Evolutionary conservation across 2,888 invertebrate genomes (phyloP), one percentile per base, ranked within the genome.

Genomic region (Cantharis lateralis): DNA sequence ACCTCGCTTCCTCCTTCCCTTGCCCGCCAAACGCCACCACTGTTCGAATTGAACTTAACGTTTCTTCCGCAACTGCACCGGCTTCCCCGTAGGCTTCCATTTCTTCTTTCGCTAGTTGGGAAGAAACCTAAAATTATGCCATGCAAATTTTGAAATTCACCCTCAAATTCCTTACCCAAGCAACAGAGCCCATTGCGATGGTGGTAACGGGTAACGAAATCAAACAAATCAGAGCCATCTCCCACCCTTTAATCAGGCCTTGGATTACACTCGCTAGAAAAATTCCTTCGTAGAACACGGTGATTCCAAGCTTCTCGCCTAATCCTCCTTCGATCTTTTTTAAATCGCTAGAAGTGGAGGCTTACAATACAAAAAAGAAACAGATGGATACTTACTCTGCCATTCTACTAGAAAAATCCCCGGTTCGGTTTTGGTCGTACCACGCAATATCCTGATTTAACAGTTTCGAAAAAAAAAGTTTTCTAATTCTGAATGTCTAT

Each of bases 21-120:
- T 95, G 93, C 0, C 95, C 95, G 9, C 94, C 94, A 84, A 95
- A 95, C 0, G 95, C 95, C 13, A 93, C 89, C 0, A 95, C 95
- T 0, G 95, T 95, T 76, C 94, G 89, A 71, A 95, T 92, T 0
- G 93, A 91, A 1, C 93, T 90, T 11, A 95, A 88, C 0, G 94
- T 95, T 86, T 95, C 95, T 84, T 95, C 95, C 2, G 95, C 95
- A 0, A 95, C 91, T 11, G 90, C 90, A 1, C 95, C 95, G 0
- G 95, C 95, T 74, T 92, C 90, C 1, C 95, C 94, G 87, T 97
- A 97, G 0, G 93, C 92, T 79, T 90, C 89, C 71, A 93, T 84
- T 83, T 94, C 94, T 86, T 91, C 90, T 2, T 91, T 91, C 0
- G 93, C 92, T 66, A 94, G 85, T 0, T 91, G 91, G 20, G 93